Base-by-base conservation (phyloP, 2,113 vertebrate genomes). In the Verasper variegatus region DNA sequence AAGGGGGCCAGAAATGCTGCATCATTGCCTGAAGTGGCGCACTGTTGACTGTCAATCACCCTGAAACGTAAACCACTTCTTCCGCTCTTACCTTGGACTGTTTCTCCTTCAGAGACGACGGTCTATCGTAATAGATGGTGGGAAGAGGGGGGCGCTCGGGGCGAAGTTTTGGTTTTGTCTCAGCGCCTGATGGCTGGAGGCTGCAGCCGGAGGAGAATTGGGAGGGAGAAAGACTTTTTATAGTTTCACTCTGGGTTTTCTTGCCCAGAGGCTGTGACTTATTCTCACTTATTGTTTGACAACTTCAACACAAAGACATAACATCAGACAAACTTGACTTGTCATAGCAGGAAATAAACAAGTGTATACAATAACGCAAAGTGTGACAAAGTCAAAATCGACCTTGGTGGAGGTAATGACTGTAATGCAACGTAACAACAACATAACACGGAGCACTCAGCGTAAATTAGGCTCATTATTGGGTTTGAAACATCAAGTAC, bases 21-120 rank as follows among this genome's bases (percentile, higher is more conserved):
- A 49, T 49, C 47, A 18, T 17, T 49, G 17, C 47, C 47, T 18
- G 47, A 7, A 13, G 45, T 49, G 45, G 13, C 12, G 20, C 18
- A 54, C 14, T 49, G 11, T 17, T 49, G 17, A 13, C 45, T 1
- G 13, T 49, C 45, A 49, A 10, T 49, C 45, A 15, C 47, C 5
- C 10, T n/a, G n/a, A n/a, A n/a, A n/a, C n/a, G n/a, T n/a, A 37
- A 8, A 10, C 0, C 35, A 47, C 47, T 49, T 18, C 6, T 6
- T 27, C 5, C 14, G 27, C 49, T 49, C 21, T 21, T 68, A 88
- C 86, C 79, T 68, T 23, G 5, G 18, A 40, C 55, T 4, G 47
- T 1, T 11, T 20, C 5, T 3, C 75, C 0, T 0, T 15, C 31
- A 26, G 0, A 47, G 51, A 52, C 0, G 0, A 1, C 14, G 0